phyloP scores from a whole-genome alignment of 2,797 vertebrate species.

The Megalops cyprinoides region DNA sequence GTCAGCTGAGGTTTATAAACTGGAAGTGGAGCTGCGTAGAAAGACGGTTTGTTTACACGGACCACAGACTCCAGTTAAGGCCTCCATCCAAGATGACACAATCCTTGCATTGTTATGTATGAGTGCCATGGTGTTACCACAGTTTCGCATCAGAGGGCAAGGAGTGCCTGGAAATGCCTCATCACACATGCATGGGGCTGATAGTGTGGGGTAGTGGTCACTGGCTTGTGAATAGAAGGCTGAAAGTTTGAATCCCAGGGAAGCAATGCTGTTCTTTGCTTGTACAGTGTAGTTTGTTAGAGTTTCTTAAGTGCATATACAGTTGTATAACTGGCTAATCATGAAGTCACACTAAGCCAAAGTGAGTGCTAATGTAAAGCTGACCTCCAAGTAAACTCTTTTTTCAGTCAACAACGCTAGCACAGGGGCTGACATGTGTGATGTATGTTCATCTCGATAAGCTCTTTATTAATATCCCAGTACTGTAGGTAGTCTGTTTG shows the following conservation, averaged over 20 bases:
- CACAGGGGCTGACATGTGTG: background rate
- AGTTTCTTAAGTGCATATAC: constrained; percentile 1
- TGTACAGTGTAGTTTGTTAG: background rate
- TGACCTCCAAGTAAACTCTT: constrained; percentile 28
- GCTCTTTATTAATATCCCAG: background rate
- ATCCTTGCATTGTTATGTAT: constrained; percentile 51
- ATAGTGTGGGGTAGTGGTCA: background rate
- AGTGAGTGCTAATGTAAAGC: constrained; percentile 10
- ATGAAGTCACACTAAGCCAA: background rate
- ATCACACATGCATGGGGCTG: background rate
- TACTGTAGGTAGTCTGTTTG: constrained; percentile 38
- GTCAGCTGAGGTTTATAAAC: constrained; percentile 68
- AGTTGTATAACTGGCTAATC: constrained; percentile 10
- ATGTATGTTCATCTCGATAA: background rate
- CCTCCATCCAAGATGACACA: constrained; percentile 58
- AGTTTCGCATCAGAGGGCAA: too few species aligned
- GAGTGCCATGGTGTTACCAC: background rate
- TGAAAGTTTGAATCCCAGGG: background rate
- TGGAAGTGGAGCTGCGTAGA: constrained; percentile 56
- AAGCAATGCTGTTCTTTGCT: background rate
- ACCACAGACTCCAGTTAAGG: constrained; percentile 59
- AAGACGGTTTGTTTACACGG: constrained; percentile 68
- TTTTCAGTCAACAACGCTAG: constrained; percentile 21
- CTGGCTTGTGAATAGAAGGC: background rate
- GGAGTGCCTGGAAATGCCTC: too few species aligned